These are phyloP conservation scores for Coleophora flavipennella DNA, from an alignment of 2,888 invertebrate genomes.

Conservation along the genomic window DNA sequence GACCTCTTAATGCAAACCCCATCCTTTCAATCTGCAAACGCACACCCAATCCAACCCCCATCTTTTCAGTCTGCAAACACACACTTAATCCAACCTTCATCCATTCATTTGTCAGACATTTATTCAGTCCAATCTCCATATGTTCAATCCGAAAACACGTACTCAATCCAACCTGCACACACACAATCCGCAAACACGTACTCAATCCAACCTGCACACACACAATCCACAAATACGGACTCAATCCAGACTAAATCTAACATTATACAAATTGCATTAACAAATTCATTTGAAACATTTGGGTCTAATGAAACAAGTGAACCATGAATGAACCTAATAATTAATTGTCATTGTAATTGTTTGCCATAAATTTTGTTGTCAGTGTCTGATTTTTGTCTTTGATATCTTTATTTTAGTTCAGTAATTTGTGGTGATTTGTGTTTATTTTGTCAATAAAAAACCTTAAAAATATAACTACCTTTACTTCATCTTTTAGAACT, in stretches of 20 bases:
- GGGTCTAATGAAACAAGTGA: constrained; percentile 13
- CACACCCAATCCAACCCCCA: too few relatives aligned
- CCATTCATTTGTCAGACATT: neutral
- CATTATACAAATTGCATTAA: constrained; percentile 13
- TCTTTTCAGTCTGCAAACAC: too few relatives aligned
- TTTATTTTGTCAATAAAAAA: too few relatives aligned
- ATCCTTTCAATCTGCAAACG: too few relatives aligned
- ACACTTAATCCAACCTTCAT: constrained; percentile 4
- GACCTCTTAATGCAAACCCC: too few relatives aligned
- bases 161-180: neutral
- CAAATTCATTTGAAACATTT: constrained; percentile 12
- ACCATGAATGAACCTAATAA: constrained; percentile 9
- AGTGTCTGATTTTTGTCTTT: too few relatives aligned
- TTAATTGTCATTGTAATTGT: neutral
- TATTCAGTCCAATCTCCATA: neutral
- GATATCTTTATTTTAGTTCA: too few relatives aligned
- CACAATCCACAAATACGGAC: constrained; percentile 4
- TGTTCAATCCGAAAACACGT: constrained; percentile 10
- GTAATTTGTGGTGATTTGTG: too few relatives aligned
- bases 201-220: too few relatives aligned
- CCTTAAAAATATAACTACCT: too few relatives aligned
- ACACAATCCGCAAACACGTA: too few relatives aligned
- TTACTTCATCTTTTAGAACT: constrained; percentile 21
- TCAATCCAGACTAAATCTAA: constrained; percentile 13
- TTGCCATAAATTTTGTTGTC: too few relatives aligned